These are phyloP conservation scores for Caenorhabditis macrosperma DNA, from an alignment of 2,888 invertebrate genomes.

Conservation along the genomic window DNA sequence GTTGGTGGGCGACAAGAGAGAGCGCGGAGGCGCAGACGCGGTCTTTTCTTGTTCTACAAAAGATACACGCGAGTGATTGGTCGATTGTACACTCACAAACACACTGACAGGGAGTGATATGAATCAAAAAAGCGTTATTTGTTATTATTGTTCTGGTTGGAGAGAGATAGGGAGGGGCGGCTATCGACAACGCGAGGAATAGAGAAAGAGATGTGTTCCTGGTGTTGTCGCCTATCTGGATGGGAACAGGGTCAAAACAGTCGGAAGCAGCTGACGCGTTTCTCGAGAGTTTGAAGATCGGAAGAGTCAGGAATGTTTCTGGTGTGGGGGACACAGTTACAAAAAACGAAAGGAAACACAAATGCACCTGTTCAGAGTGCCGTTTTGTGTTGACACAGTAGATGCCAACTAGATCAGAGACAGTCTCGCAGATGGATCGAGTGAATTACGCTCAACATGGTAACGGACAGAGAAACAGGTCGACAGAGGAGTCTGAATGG, in stretches of 20 bases:
- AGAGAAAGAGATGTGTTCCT: neutral
- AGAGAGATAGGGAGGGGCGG: neutral
- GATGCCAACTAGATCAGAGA: constrained; percentile 39
- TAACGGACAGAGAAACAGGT: neutral
- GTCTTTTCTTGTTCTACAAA: constrained; percentile 27
- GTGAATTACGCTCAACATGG: too few species aligned
- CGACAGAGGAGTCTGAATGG: neutral
- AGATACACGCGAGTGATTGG: constrained; percentile 1
- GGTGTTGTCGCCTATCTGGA: neutral
- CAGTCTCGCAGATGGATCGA: constrained; percentile 3
- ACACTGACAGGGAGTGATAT: neutral
- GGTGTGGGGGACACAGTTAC: neutral
- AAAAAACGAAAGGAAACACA: constrained; percentile 27
- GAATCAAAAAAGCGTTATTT: neutral
- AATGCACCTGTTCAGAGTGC: constrained; percentile 12
- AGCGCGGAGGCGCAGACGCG: constrained; percentile 5
- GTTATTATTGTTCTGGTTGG: neutral
- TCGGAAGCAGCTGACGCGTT: neutral
- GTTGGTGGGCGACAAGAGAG: neutral
- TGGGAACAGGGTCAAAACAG: neutral
- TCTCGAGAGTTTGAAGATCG: neutral
- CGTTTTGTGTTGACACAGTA: constrained; percentile 40
- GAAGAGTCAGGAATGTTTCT: neutral
- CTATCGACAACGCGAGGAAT: too few species aligned
- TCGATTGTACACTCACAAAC: neutral